Conservation (phyloP, 2,113 vertebrate genomes). For the Phalacrocorax brasilianus region DNA sequence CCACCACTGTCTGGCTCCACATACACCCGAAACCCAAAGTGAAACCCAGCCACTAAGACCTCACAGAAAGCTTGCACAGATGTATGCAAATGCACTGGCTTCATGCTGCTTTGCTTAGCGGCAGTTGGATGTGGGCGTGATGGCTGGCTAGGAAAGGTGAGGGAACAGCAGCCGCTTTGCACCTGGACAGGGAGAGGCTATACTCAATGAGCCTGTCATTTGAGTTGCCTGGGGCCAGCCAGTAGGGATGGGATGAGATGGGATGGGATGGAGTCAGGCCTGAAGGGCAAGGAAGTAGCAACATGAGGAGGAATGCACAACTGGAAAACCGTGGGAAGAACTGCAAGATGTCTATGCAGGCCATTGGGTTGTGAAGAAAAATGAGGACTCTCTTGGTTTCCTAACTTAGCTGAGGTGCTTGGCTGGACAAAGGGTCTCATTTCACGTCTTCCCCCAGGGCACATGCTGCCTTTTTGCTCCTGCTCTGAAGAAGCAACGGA, state of each 20-base stretch:
- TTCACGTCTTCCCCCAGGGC: not conserved
- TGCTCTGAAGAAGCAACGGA: not conserved
- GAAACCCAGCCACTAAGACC: not conserved
- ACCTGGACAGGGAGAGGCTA: not conserved
- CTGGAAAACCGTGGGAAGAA: not conserved
- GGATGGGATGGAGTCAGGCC: not conserved
- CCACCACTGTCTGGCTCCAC: not conserved
- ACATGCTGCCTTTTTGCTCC: not conserved
- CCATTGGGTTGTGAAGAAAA: not conserved
- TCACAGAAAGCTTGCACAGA: not conserved
- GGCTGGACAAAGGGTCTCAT: accelerated
- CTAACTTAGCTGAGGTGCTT: not conserved
- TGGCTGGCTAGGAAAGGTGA: not conserved
- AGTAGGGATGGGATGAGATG: not conserved
- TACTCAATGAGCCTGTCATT: not conserved
- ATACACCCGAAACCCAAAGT: not conserved
- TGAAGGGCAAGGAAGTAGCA: not conserved
- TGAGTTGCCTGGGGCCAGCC: not conserved
- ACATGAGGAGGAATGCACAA: not conserved
- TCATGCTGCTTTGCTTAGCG: not conserved
- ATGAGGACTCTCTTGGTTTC: not conserved
- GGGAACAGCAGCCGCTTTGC: not conserved
- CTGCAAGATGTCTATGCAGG: not conserved
- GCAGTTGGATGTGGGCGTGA: not conserved
- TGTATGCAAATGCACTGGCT: constrained; percentile 15